Base-by-base conservation (phyloP, 2,888 invertebrate species). In the Crioceris asparagi region DNA sequence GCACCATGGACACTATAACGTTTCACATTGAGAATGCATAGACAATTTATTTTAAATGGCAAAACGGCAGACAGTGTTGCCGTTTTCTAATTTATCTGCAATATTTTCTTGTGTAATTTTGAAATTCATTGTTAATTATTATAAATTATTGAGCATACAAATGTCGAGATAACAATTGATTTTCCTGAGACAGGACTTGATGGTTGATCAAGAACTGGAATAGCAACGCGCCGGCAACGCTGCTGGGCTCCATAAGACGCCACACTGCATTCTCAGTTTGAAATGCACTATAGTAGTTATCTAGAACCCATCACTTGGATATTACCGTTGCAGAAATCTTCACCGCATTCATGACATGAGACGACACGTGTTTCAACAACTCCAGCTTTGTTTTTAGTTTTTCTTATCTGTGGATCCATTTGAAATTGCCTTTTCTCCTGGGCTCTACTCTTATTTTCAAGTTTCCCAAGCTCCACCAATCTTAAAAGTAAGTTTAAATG, bases 311-410 rank as follows among this genome's bases (percentile, higher is more conserved):
- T 6, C 25, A 25, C 4, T 3, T 25, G 4, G 4, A 4, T 27
- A 27, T 2, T 64, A 75, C 81, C 80, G 57, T 75, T 76, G 61
- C 90, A 90, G 66, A 83, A 83, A 64, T 90, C 90, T 61, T 87
- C 87, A 4, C 82, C 82, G 52, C 90, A 90, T 56, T 87, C 85
- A 1, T 68, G 61, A 59, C 90, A 90, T 35, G 79, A 75, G 36
- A 80, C 69, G 19, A 81, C 74, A 48, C 82, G 72, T 15, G 79
- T 82, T 61, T 87, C 86, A 17, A 85, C 74, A 39, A 86, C 79
- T 10, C 87, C 86, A 0, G 84, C 77, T 45, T 83, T 81, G 56
- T 83, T 87, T 64, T 88, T 88, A n/a, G 74, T 76, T 56, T 80
- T 82, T 53, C 78, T 73, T 18, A 80, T 66, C 61, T 79, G 77